phyloP scores from a whole-genome alignment of 2,113 vertebrate genomes.

The Tetrax tetrax region DNA sequence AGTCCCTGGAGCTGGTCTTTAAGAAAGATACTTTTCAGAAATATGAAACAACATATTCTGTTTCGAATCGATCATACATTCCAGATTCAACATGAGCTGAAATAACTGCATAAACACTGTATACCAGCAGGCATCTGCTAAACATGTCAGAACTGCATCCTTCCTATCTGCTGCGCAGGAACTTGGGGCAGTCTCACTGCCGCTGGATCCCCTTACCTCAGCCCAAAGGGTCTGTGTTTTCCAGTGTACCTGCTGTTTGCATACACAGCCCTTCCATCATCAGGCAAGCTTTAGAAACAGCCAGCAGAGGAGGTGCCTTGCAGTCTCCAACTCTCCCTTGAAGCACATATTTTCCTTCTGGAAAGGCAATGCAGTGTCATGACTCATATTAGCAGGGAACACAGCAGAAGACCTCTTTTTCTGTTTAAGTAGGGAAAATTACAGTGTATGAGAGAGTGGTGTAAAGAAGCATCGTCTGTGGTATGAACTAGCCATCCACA shows the following conservation, averaged over 20 bases:
- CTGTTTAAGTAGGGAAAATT: background rate
- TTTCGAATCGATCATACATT: background rate
- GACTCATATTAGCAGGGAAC: background rate
- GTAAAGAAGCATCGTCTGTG: background rate
- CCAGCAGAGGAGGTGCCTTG: background rate
- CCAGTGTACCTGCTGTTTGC: no score
- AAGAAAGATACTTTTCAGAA: background rate
- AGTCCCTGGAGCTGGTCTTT: background rate
- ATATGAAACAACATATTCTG: background rate
- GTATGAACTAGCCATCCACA: background rate
- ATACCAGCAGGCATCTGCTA: background rate
- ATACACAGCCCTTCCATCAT: background rate
- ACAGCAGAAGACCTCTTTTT: background rate
- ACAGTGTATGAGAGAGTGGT: background rate
- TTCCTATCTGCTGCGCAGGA: background rate
- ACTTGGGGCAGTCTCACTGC: background rate
- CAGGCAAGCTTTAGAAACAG: background rate
- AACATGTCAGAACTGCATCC: background rate
- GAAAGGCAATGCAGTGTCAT: background rate
- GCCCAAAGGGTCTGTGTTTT: background rate
- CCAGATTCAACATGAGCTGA: background rate
- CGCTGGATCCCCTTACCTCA: background rate
- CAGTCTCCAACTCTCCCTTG: background rate
- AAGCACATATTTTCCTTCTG: background rate
- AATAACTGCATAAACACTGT: background rate